These are phyloP conservation scores for Drosophila ogumai DNA, from an alignment of 1,140 invertebrate genomes.

Conservation along the genomic window DNA sequence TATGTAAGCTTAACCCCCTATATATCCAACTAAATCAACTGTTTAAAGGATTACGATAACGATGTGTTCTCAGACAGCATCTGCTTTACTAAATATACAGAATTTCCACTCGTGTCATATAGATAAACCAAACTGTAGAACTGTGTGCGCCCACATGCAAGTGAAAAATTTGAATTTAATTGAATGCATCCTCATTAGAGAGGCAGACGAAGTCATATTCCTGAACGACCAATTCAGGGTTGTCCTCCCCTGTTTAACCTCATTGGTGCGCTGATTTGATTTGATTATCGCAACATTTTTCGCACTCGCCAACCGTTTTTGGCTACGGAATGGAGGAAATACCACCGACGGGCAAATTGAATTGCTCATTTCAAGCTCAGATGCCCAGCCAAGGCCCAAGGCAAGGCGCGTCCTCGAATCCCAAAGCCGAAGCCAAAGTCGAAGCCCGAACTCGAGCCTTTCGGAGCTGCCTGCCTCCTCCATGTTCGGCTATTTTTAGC, in stretches of 20 bases:
- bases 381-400: conserved; percentile 17
- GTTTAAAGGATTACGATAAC: conserved; percentile 7
- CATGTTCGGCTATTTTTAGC: conserved; percentile 24
- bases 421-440: background rate
- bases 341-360: conserved; percentile 20
- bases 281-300: conserved; percentile 46
- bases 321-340: conserved; percentile 27
- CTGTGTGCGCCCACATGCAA: conserved; percentile 25
- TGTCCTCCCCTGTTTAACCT: conserved; percentile 42
- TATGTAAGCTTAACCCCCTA: conserved; percentile 3
- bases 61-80: background rate
- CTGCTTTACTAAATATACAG: background rate
- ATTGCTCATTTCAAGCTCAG: conserved; percentile 29
- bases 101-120: background rate
- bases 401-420: background rate
- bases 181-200: conserved; percentile 51
- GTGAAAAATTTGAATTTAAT: conserved; percentile 46
- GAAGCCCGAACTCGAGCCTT: background rate
- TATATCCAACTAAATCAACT: background rate
- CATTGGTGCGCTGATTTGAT: conserved; percentile 47
- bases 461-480: background rate
- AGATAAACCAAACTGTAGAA: conserved; percentile 6
- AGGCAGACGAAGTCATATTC: conserved; percentile 35
- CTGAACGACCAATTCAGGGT: conserved; percentile 33
- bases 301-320: conserved; percentile 32